Conservation (phyloP, 2,797 vertebrate species). For the Ctenochaetus hawaiiensis region DNA sequence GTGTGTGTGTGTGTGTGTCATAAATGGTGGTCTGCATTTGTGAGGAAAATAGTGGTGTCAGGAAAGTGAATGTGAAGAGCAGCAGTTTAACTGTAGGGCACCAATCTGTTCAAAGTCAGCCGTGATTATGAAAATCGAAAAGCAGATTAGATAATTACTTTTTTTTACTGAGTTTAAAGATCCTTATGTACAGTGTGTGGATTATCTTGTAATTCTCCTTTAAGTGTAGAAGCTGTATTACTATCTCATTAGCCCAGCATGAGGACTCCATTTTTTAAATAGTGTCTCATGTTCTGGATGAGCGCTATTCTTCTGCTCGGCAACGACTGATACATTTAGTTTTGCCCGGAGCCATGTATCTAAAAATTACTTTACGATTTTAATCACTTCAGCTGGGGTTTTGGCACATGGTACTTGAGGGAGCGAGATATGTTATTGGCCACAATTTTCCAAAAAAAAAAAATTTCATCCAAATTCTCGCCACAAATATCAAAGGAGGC, state of each 20-base stretch:
- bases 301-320: slow-evolving; percentile 14
- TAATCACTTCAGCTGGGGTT: slow-evolving; percentile 17
- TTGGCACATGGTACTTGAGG: slow-evolving; percentile 5
- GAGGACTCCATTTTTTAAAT: slow-evolving; percentile 34
- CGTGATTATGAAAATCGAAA: slow-evolving; percentile 39
- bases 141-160: slow-evolving; percentile 58
- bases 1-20: slow-evolving; percentile 23
- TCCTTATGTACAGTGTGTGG: slow-evolving; percentile 3
- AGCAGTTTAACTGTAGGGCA: slow-evolving; percentile 44
- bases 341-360: slow-evolving; percentile 13
- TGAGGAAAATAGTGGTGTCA: slow-evolving; percentile 17
- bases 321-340: slow-evolving; percentile 24
- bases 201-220: slow-evolving; percentile 55
- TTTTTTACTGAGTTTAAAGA: slow-evolving; percentile 40
- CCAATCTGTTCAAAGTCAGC: slow-evolving; percentile 46
- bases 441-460: background rate
- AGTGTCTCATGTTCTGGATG: slow-evolving; percentile 14
- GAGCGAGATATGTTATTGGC: slow-evolving; percentile 12
- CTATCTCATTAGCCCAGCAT: slow-evolving; percentile 34
- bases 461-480: slow-evolving; percentile 48
- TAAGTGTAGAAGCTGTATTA: slow-evolving; percentile 33
- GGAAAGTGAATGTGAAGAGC: slow-evolving; percentile 27
- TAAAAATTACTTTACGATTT: slow-evolving; percentile 45
- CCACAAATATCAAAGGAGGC: slow-evolving; percentile 52
- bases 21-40: slow-evolving; percentile 28